phyloP scores from a whole-genome alignment of 2,888 invertebrate species.

The Conus canariensis region DNA sequence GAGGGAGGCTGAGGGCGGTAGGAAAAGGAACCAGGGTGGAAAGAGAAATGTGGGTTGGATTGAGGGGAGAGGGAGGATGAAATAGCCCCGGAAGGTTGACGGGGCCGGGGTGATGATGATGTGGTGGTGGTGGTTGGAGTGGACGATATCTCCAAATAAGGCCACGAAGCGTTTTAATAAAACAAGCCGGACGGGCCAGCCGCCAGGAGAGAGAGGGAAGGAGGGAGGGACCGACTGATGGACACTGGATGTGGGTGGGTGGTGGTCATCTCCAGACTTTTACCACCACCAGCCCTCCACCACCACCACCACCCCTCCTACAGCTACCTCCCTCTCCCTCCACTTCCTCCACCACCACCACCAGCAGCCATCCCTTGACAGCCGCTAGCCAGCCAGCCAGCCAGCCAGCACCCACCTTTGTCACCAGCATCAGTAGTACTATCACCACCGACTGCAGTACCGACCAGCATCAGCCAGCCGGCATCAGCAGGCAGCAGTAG shows the following conservation, averaged over 20 bases:
- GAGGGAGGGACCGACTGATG: not conserved
- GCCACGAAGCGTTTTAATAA: constrained; percentile 28
- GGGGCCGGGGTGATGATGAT: too few relatives aligned
- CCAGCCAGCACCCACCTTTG: not conserved
- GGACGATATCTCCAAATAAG: constrained; percentile 3
- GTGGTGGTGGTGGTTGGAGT: not conserved
- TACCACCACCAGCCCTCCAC: too few relatives aligned
- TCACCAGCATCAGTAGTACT: not conserved
- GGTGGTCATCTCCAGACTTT: not conserved
- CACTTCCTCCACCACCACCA: not conserved
- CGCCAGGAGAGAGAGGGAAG: not conserved
- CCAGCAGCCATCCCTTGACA: not conserved
- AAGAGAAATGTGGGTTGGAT: not conserved
- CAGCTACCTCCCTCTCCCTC: too few relatives aligned
- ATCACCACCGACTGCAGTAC: not conserved
- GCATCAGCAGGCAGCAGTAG: not conserved
- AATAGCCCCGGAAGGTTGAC: too few relatives aligned
- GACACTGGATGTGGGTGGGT: not conserved
- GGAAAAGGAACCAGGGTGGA: not conserved
- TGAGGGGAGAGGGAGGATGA: not conserved
- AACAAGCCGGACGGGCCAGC: not conserved
- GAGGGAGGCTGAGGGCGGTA: not conserved
- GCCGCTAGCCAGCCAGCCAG: too few relatives aligned
- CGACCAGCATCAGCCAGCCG: not conserved
- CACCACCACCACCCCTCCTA: too few relatives aligned